Percentiles rank a stretch among this genome's conserved stretches.
These are phyloP conservation scores for Synergus itoensis DNA, from an alignment of 2,888 invertebrate species.

Conservation along the genomic window DNA sequence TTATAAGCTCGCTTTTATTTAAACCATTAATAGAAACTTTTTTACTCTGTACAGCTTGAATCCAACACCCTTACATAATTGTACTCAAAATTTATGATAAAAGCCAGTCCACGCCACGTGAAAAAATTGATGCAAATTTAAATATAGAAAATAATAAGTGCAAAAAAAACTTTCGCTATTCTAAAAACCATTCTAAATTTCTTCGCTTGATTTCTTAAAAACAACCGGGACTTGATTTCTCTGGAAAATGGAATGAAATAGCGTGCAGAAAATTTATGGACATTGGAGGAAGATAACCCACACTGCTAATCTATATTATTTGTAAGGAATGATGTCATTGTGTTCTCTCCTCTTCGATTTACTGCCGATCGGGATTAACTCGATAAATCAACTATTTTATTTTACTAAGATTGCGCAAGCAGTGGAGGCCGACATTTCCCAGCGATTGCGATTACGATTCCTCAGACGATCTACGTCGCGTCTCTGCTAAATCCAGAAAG, in stretches of 20 bases:
- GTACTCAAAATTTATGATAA: too few relatives aligned
- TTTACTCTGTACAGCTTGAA: too few relatives aligned
- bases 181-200: too few relatives aligned
- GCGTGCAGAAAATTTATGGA: not conserved
- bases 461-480: conserved; percentile 8
- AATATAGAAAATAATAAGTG: too few relatives aligned
- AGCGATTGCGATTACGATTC: conserved; percentile 31
- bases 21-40: too few relatives aligned
- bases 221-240: too few relatives aligned
- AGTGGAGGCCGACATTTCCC: conserved; percentile 3
- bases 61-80: too few relatives aligned
- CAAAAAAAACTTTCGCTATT: too few relatives aligned
- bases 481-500: conserved; percentile 1
- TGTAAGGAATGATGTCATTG: conserved; percentile 28
- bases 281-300: conserved; percentile 9
- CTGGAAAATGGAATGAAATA: not conserved
- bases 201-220: too few relatives aligned
- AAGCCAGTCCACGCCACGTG: too few relatives aligned
- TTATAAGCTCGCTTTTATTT: too few relatives aligned
- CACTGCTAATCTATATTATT: conserved; percentile 12
- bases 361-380: conserved; percentile 32
- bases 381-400: conserved; percentile 40
- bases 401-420: conserved; percentile 33
- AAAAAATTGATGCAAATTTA: too few relatives aligned
- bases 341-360: conserved; percentile 17